Base-by-base conservation (phyloP, 2,113 vertebrate species). In the Symphodus melops region DNA sequence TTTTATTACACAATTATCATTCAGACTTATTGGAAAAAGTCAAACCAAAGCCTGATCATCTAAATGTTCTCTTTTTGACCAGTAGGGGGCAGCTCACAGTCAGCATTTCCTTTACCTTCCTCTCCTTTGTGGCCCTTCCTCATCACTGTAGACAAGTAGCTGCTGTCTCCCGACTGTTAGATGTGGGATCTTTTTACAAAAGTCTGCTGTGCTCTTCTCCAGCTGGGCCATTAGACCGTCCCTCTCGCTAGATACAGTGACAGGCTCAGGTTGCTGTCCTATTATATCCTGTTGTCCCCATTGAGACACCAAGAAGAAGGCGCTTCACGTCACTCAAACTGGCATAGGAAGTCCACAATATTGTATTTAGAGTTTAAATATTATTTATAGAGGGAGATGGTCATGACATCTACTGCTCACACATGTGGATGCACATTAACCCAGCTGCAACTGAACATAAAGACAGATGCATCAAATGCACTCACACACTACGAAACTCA, bases 141-240 rank as follows among this genome's bases (percentile, higher is more conserved):
- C 49, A 56, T 76, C 77, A 81, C 77, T 69, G 67, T 37, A 57
- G 79, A 81, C 78, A 65, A 78, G 57, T 75, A 57, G 74, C 64
- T 73, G 82, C 80, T 63, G 71, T 78, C 72, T 80, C 46, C 76
- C 53, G 54, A 55, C 75, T 46, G 79, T 88, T 88, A 89, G 77
- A 87, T 82, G 87, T 76, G 67, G 60, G 62, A 72, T 91, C 83
- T 78, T 80, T 88, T 88, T 87, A 82, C 90, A 90, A 86, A 87
- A 75, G 21, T 77, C 72, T 49, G 84, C 85, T 86, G 78, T 79
- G 65, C 74, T 82, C 49, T 77, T 57, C 51, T 80, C 71, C 81
- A 82, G 81, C 75, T 84, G 75, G 68, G 36, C 82, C 80, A 75
- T 85, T 75, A 83, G 78, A 67, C 49, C 19, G 13, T 41, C 58